Evolutionary conservation across 2,797 vertebrate species (phyloP).

Genomic region (Acanthopagrus latus): DNA sequence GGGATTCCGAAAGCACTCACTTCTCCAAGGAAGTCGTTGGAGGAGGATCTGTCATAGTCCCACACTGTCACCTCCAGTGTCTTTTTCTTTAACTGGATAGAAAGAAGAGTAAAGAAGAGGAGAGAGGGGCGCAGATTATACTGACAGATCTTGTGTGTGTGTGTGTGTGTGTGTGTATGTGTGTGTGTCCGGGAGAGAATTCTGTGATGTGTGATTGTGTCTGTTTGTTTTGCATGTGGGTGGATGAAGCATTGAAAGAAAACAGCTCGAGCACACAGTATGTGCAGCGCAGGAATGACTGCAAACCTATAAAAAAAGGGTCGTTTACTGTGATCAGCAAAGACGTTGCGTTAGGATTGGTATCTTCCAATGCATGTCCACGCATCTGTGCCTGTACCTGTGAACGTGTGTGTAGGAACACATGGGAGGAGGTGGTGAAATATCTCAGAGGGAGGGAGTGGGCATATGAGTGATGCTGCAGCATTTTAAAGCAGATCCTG

Average conservation of each 20-base stretch:
- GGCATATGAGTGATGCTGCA: conserved; percentile 5
- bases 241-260: conserved; percentile 5
- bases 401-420: conserved; percentile 5
- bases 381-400: conserved; percentile 7
- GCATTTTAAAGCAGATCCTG: conserved; percentile 6
- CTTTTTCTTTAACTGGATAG: conserved; percentile 96
- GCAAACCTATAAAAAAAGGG: not conserved
- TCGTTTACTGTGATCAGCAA: conserved; percentile 9
- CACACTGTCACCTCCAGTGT: conserved; percentile 98
- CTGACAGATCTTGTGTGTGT: not conserved
- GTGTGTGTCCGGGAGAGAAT: not conserved
- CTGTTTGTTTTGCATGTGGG: conserved; percentile 14
- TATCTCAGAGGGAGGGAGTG: not conserved
- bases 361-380: conserved; percentile 5
- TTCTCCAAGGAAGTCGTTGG: conserved; percentile 99
- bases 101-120: conserved; percentile 22
- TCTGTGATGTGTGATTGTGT: not conserved
- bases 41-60: conserved; percentile 99
- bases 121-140: conserved; percentile 24
- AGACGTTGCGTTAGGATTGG: conserved; percentile 1
- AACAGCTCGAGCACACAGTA: not conserved
- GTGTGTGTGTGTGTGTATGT: not conserved
- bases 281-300: conserved; percentile 14
- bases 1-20: conserved; percentile 84
- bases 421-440: conserved; percentile 19